Base-by-base conservation (phyloP, 2,113 vertebrate genomes). In the Prionailurus bengalensis region DNA sequence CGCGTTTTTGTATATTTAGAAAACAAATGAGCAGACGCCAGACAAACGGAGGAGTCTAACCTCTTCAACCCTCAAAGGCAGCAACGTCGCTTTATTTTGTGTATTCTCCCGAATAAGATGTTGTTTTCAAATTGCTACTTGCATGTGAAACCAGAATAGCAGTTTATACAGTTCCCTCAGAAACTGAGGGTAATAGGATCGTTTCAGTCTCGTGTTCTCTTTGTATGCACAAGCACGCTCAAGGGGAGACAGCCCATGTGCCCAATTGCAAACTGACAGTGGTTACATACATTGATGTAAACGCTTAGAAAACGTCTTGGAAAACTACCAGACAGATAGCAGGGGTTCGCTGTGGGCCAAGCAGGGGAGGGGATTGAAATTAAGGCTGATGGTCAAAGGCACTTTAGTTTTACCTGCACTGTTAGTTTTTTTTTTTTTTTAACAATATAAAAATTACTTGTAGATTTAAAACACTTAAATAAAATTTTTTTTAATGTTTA, bases 161-260 rank as follows among this genome's bases (percentile, higher is more conserved):
- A 89, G 58, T 76, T 79, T 25, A 65, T 17, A 27, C 0, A 36
- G 89, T 95, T 80, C 82, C 86, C 74, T 53, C 81, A 91, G 71
- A 96, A 97, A 76, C 76, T 0, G 0, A 48, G 61, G 7, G 0
- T 15, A 39, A 21, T 7, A 1, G 0, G 1, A 19, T 19, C 4
- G 81, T 94, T 95, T 87, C 94, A 33, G 68, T 83, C 55, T 76
- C 65, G 2, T 21, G 48, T 27, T 95, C 51, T 27, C 3, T 65
- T 10, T 74, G 21, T 19, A 17, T 2, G 14, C 45, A 61, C 0
- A 25, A 1, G 21, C 29, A 25, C 0, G 0, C 17, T 85, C 65
- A 13, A 31, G 74, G 66, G 21, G 61, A 65, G 85, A 7, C 0
- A 21, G 53, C 17, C 42, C 15, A 5, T 0, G 12, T 15, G 6